A percentile compares a stretch with the other conserved stretches of the same genome.
phyloP scores from a whole-genome alignment of 2,113 vertebrate genomes.

The Lathamus discolor region DNA sequence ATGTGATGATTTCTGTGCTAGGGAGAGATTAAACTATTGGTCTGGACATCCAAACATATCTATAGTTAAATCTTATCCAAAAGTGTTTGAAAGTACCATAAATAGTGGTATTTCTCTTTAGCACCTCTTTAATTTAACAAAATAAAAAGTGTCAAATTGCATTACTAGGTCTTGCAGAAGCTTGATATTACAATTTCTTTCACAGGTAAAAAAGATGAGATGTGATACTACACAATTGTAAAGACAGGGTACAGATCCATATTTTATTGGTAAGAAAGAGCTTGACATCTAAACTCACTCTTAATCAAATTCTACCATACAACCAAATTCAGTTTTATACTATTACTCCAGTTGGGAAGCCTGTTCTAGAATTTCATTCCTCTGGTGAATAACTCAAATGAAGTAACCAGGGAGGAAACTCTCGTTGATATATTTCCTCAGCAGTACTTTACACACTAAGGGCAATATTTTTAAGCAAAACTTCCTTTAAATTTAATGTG shows the following conservation, averaged over 20 bases:
- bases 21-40: background rate
- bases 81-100: background rate
- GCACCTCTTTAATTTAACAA: background rate
- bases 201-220: background rate
- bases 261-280: background rate
- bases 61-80: background rate
- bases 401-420: background rate
- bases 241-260: background rate
- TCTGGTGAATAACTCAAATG: background rate
- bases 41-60: background rate
- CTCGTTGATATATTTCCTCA: background rate
- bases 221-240: background rate
- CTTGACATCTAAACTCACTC: background rate
- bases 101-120: background rate
- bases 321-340: background rate
- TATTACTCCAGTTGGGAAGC: background rate
- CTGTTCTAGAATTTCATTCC: background rate
- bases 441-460: background rate
- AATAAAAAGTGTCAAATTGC: background rate
- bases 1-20: background rate
- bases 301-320: background rate
- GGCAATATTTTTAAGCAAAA: background rate
- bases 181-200: background rate
- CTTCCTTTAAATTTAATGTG: background rate
- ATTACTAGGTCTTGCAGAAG: background rate